Evolutionary conservation across 1,140 invertebrate species (phyloP), one percentile per base, ranked within the genome.

Genomic region (Aphelenchoides besseyi): DNA sequence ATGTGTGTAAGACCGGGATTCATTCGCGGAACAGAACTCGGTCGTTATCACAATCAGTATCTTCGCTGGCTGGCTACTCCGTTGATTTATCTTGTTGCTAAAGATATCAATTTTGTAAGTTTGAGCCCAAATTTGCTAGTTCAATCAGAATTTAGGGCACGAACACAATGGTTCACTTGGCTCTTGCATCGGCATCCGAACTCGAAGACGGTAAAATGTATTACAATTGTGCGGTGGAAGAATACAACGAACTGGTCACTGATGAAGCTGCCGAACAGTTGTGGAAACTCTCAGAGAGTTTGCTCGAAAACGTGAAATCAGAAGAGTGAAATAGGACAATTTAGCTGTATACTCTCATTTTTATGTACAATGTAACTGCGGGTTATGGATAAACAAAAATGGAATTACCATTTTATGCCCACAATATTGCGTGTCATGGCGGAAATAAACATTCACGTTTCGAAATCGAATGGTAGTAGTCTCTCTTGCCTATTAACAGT

Each of bases 11-110:
- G 73, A 12, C 74, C 74, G 1, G 74, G 74, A 32, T 78, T 78
- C 33, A 52, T 76, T 16, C 72, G 75, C 28, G 75, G 75, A 32
- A 78, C 75, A 59, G 18, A 71, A 18, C 33, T 72, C 18, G 74
- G 74, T 12, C 72, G 74, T 35, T 74, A 78, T 29, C 78, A 77
- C 16, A 64, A 79, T 48, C 28, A 9, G n/a, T 32, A 64, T 32
- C 57, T 75, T n/a, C 23, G 74, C 5, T 3, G 29, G 18, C 23
- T 78, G 18, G 74, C 74, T 1, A 55, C 33, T 3, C 74, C 74
- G 9, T 59, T 75, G 30, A 75, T 75, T 67, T 75, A 71, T 70
- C 12, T 61, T 29, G 2, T 75, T 30, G 30, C 74, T 3, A 77
- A 78, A 59, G 55, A 59, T 23, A 5, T 59, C 55, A 59, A 59